Evolutionary conservation across 2,113 vertebrate species (phyloP).

Genomic region (Coptodon bakossiorum): DNA sequence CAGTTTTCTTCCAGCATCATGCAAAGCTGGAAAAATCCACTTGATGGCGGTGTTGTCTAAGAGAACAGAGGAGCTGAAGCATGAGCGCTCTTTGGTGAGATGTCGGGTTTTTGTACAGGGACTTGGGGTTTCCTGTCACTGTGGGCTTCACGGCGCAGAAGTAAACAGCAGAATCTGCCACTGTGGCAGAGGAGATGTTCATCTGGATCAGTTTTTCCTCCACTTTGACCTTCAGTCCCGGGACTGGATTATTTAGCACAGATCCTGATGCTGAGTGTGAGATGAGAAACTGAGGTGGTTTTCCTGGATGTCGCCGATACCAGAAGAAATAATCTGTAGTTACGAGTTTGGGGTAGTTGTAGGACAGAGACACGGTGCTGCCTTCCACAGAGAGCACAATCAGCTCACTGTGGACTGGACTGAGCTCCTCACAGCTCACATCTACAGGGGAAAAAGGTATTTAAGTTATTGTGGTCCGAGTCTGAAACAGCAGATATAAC

Average conservation of each 20-base stretch:
- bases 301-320: conserved; percentile 8
- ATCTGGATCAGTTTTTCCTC: not conserved
- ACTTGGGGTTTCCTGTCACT: not conserved
- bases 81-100: fast-evolving
- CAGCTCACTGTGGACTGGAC: not conserved
- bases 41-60: not conserved
- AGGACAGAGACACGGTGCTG: not conserved
- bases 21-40: not conserved
- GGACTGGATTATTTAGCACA: fast-evolving
- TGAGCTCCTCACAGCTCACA: not conserved
- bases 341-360: not conserved
- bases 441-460: not conserved
- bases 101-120: not conserved
- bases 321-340: not conserved
- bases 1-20: not conserved
- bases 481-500: fast-evolving
- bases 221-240: fast-evolving
- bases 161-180: conserved; percentile 16
- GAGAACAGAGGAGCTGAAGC: fast-evolving
- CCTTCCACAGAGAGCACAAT: not conserved
- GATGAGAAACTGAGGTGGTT: not conserved
- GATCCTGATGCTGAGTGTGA: not conserved
- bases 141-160: conserved; percentile 2
- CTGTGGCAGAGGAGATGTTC: not conserved
- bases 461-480: not conserved